These are phyloP conservation scores for Gnathonemus echidnorhynchus DNA, from an alignment of 2,113 vertebrate genomes.

Conservation along the genomic window DNA sequence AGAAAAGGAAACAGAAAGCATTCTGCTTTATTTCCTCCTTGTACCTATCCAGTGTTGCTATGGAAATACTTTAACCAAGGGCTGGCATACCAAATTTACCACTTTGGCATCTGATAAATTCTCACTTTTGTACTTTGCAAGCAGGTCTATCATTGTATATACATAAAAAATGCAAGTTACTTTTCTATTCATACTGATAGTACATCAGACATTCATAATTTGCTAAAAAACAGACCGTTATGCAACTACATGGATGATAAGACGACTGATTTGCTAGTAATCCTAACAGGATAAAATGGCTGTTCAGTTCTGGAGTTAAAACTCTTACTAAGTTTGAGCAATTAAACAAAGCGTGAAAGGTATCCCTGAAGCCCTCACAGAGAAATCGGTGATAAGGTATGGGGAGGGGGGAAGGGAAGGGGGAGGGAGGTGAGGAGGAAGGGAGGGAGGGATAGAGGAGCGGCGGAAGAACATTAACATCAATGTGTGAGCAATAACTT, in stretches of 20 bases:
- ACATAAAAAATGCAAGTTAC: too few relatives aligned
- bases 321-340: neutral
- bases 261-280: neutral
- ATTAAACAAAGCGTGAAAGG: neutral
- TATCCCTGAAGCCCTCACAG: neutral
- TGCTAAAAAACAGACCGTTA: neutral
- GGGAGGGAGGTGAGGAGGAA: neutral
- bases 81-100: neutral
- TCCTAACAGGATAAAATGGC: neutral
- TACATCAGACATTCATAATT: too few relatives aligned
- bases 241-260: neutral
- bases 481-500: constrained; percentile 71
- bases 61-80: neutral
- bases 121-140: too few relatives aligned
- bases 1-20: neutral
- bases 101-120: neutral
- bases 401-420: neutral
- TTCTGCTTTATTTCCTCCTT: neutral
- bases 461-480: constrained; percentile 57
- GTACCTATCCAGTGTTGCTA: neutral
- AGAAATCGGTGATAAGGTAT: neutral
- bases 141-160: too few relatives aligned
- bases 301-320: neutral
- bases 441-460: constrained; percentile 22
- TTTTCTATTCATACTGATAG: too few relatives aligned